These are phyloP conservation scores for Stegodyphus mimosarum DNA, from an alignment of 1,140 invertebrate species.

Conservation along the genomic window DNA sequence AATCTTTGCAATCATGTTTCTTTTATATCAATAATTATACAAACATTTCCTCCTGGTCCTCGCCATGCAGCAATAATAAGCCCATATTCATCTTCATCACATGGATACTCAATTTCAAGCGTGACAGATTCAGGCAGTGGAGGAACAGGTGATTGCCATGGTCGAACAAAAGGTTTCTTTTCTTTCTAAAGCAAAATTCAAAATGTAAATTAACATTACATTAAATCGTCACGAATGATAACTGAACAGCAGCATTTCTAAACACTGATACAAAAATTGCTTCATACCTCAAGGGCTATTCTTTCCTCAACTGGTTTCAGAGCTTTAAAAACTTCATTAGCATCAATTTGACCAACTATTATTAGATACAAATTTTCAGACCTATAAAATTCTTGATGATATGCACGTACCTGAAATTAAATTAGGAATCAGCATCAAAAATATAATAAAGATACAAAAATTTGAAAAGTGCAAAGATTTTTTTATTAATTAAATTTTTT, in stretches of 20 bases:
- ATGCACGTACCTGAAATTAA: slow-evolving; percentile 75
- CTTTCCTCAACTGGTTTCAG: slow-evolving; percentile 81
- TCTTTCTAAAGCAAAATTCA: slow-evolving; percentile 69
- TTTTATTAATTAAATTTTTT: no score
- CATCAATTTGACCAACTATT: slow-evolving; percentile 83
- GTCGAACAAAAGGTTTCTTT: slow-evolving; percentile 75
- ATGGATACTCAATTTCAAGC: slow-evolving; percentile 76
- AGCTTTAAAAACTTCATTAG: slow-evolving; percentile 80
- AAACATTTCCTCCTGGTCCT: slow-evolving; percentile 75
- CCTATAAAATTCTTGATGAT: slow-evolving; percentile 87
- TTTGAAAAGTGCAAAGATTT: no score
- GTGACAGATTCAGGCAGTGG: slow-evolving; percentile 73
- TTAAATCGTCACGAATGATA: no score
- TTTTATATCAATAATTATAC: background rate
- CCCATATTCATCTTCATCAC: slow-evolving; percentile 87
- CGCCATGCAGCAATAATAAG: slow-evolving; percentile 83
- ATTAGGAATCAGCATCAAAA: no score
- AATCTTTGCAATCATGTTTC: no score
- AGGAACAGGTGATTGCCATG: slow-evolving; percentile 81
- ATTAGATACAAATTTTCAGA: slow-evolving; percentile 90
- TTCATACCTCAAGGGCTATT: slow-evolving; percentile 78
- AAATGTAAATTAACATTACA: no score
- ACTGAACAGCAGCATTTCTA: no score
- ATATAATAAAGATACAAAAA: no score
- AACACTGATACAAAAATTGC: no score